Evolutionary conservation across 1,140 invertebrate species (phyloP), one percentile per base, ranked within the genome.

Genomic region (Euschistus heros): DNA sequence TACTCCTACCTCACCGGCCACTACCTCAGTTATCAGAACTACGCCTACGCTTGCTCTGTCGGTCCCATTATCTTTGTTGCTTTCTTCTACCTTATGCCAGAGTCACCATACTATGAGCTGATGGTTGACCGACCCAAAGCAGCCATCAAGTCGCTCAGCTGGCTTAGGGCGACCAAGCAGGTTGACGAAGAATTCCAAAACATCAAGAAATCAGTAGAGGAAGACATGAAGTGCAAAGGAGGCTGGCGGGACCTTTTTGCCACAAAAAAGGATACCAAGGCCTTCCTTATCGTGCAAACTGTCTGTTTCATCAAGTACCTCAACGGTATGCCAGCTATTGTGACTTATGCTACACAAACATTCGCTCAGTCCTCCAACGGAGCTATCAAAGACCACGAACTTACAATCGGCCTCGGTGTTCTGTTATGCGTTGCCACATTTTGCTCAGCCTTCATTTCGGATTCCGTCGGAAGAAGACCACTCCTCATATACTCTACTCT

Each of bases 1-100:
- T 81, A 86, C 37, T 79, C 86, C 0, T 95, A 92, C 72, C 72
- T 78, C 0, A 79, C 91, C 33, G 92, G 92, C 0, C 83, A 89
- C 0, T 86, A 78, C 71, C 78, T 89, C 0, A 77, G 78, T 0
- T 92, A 92, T 75, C 73, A 77, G 24, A 76, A 76, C 2, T 77
- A 91, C 18, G 84, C 86, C 67, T 81, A 86, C 66, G 74, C 81
- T 1, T 86, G 85, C 67, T 76, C 82, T 2, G 73, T 76, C 0
- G 71, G 86, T 42, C 84, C 85, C 0, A 69, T 83, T 1, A 46
- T 83, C 0, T 87, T 59, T 22, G 17, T 6, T 1, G 5, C 24
- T 0, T 27, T 33, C n/a, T 59, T 59, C 27, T 59, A n/a, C 55
- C 6, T 26, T 4, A 7, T 54, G 5, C 63, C 42, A 4, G 63